Evolutionary conservation across 2,797 vertebrate genomes (phyloP).

Genomic region (Mallotus villosus): DNA sequence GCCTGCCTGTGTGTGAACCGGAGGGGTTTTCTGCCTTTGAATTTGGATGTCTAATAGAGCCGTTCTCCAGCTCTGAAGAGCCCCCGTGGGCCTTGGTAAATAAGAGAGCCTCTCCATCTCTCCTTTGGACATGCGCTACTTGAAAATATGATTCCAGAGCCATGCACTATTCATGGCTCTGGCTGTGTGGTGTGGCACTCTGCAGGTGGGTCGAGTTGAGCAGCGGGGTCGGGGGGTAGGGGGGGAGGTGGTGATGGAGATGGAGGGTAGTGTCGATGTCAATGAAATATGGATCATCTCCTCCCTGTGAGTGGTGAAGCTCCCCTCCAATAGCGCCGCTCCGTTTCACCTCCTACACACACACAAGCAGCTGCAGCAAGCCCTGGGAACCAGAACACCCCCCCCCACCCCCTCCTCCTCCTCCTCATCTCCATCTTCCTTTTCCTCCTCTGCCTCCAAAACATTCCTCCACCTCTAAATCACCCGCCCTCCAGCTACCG

Average conservation of each 20-base stretch:
- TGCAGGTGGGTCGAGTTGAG: conserved; percentile 58
- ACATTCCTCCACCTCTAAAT: conserved; percentile 1
- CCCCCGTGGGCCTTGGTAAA: conserved; percentile 44
- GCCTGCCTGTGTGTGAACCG: conserved; percentile 30
- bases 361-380: conserved; percentile 59
- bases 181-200: conserved; percentile 51
- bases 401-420: conserved; percentile 30
- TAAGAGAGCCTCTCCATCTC: conserved; percentile 29
- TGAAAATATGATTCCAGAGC: conserved; percentile 40
- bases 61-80: conserved; percentile 24
- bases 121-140: conserved; percentile 24
- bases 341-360: conserved; percentile 59
- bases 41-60: conserved; percentile 38
- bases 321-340: conserved; percentile 54
- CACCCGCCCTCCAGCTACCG: conserved; percentile 17
- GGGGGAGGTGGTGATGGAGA: conserved; percentile 15
- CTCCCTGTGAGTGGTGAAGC: conserved; percentile 64
- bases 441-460: conserved; percentile 31
- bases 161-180: conserved; percentile 63
- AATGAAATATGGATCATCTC: conserved; percentile 74
- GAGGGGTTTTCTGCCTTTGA: conserved; percentile 26
- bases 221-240: conserved; percentile 44
- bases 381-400: conserved; percentile 51
- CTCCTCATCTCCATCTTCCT: neutral
- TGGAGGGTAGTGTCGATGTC: conserved; percentile 43